Conservation (phyloP, 2,797 vertebrate genomes). For the Enteromius mattozi region DNA sequence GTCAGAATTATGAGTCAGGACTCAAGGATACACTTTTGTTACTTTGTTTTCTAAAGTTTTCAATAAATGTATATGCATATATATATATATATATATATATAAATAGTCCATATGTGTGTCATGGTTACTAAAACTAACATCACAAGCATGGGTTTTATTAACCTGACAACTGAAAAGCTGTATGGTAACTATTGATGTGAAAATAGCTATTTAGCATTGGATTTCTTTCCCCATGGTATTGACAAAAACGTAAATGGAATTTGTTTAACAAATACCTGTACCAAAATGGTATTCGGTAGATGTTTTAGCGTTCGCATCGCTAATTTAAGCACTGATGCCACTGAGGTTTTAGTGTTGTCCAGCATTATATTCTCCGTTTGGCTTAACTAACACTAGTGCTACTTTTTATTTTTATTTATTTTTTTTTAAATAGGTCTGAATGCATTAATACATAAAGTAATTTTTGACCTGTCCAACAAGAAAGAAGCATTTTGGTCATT, state of each 20-base stretch:
- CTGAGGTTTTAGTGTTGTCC: not conserved
- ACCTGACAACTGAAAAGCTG: not conserved
- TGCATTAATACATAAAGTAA: too few relatives aligned
- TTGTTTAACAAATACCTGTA: not conserved
- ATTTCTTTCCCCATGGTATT: not conserved
- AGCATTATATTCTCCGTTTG: not conserved
- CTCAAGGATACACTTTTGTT: conserved; percentile 33
- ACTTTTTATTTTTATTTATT: not conserved
- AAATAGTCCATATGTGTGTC: conserved; percentile 42
- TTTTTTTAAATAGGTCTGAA: too few relatives aligned
- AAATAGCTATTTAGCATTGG: not conserved
- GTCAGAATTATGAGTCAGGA: conserved; percentile 30
- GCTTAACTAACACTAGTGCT: not conserved
- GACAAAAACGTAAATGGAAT: not conserved
- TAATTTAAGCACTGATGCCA: not conserved
- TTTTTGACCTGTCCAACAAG: not conserved
- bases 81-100: conserved; percentile 57
- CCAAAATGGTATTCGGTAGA: not conserved
- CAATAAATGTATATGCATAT: conserved; percentile 62
- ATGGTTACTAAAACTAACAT: not conserved
- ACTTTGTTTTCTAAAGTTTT: conserved; percentile 58
- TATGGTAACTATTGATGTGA: not conserved
- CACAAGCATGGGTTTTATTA: not conserved
- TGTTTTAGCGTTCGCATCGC: not conserved
- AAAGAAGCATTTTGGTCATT: not conserved